Evolutionary conservation across 1,140 invertebrate species (phyloP).

Genomic region (Chymomyza costata): DNA sequence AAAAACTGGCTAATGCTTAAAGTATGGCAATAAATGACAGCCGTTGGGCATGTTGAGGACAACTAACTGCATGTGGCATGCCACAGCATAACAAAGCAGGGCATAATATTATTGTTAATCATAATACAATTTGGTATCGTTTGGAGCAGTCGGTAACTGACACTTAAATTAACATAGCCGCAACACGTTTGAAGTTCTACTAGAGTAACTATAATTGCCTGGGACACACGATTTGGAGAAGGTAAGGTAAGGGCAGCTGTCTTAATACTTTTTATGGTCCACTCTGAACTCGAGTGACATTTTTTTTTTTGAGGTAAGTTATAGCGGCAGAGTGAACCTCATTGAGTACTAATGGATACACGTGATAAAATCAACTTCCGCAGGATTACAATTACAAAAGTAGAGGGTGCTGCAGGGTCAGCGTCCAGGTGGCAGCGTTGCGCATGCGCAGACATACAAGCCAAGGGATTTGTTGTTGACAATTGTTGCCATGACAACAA

Average conservation of each 20-base stretch:
- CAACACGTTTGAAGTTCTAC: slow-evolving; percentile 13
- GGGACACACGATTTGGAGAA: background rate
- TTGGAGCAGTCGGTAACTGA: slow-evolving; percentile 22
- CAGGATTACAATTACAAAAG: slow-evolving; percentile 65
- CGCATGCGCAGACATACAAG: slow-evolving; percentile 58
- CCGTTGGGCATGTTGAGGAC: too few species aligned
- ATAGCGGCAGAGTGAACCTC: too few species aligned
- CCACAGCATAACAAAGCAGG: slow-evolving; percentile 34
- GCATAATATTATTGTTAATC: slow-evolving; percentile 60
- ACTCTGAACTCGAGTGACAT: slow-evolving; percentile 28
- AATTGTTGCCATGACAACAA: slow-evolving; percentile 44
- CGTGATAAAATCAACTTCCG: slow-evolving; percentile 67
- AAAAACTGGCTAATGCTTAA: slow-evolving; percentile 39
- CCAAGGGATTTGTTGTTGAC: slow-evolving; percentile 35
- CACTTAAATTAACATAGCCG: slow-evolving; percentile 32
- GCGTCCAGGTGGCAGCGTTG: slow-evolving; percentile 50
- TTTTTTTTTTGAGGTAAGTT: slow-evolving; percentile 21
- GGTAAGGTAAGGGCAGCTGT: too few species aligned
- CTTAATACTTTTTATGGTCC: background rate
- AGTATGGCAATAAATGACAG: too few species aligned
- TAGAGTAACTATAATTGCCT: slow-evolving; percentile 33
- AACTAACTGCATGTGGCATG: slow-evolving; percentile 67
- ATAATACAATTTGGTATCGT: slow-evolving; percentile 51
- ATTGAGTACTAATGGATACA: slow-evolving; percentile 48
- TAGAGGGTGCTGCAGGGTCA: slow-evolving; percentile 36